A percentile compares a stretch with the other conserved stretches of the same genome.
Evolutionary conservation across 1,140 invertebrate genomes (phyloP).

Genomic region (Zaprionus kolodkinae): DNA sequence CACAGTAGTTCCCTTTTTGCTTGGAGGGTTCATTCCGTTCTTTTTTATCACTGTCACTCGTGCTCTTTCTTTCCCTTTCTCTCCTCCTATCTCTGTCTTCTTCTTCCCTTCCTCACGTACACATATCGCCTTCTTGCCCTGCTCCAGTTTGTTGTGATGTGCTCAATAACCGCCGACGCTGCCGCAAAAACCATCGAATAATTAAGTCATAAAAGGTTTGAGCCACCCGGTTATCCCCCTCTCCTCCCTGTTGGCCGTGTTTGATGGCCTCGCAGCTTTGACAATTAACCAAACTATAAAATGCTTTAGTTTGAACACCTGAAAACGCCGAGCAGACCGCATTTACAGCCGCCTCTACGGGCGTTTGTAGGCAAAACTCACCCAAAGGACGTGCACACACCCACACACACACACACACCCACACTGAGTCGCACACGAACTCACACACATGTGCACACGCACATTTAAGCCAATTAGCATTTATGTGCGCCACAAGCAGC

Average conservation of each 20-base stretch:
- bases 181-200: constrained; percentile 75
- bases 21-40: not conserved
- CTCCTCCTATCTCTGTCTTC: not conserved
- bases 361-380: constrained; percentile 40
- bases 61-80: not conserved
- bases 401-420: constrained; percentile 15
- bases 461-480: constrained; percentile 82
- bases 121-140: not conserved
- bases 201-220: constrained; percentile 81
- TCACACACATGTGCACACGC: constrained; percentile 35
- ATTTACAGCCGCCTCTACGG: constrained; percentile 10
- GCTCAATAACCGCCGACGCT: constrained; percentile 47
- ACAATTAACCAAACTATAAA: constrained; percentile 82
- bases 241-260: not conserved
- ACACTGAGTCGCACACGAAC: not conserved
- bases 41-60: not conserved
- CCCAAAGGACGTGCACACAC: constrained; percentile 49
- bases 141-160: constrained; percentile 14
- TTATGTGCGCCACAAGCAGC: constrained; percentile 69
- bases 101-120: not conserved
- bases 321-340: constrained; percentile 42
- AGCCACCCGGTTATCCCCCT: constrained; percentile 22
- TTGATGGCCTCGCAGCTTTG: constrained; percentile 61
- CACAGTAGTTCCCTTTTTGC: not conserved
- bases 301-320: constrained; percentile 82